Evolutionary conservation across 1,140 invertebrate species (phyloP).

Genomic region (Euschistus heros): DNA sequence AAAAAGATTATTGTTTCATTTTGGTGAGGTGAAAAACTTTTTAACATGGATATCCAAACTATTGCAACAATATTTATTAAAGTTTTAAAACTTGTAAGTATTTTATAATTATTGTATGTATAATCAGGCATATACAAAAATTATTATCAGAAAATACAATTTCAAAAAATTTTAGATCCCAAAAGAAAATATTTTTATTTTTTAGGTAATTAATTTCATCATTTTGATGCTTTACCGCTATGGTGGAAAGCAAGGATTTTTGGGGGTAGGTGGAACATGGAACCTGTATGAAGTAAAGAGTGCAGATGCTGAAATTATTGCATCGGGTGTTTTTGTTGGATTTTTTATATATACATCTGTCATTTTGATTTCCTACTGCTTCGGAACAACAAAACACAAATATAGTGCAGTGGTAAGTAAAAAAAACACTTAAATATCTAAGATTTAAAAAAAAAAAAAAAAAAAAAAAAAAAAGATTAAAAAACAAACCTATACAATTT

Average conservation of each 20-base stretch:
- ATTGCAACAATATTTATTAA: slow-evolving; percentile 66
- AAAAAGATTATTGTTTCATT: neutral
- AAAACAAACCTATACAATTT: no score
- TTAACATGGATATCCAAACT: slow-evolving; percentile 58
- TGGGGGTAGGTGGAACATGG: slow-evolving; percentile 76
- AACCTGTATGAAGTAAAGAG: slow-evolving; percentile 79
- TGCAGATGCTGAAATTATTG: slow-evolving; percentile 71
- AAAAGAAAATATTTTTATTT: slow-evolving; percentile 28
- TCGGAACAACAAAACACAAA: slow-evolving; percentile 64
- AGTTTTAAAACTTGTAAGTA: slow-evolving; percentile 64
- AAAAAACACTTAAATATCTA: neutral
- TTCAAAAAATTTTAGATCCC: neutral
- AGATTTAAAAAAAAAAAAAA: no score
- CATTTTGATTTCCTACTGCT: slow-evolving; percentile 39
- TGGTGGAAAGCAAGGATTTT: slow-evolving; percentile 66
- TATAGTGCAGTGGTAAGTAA: slow-evolving; percentile 43
- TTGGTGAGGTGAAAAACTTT: slow-evolving; percentile 11
- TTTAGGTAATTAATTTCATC: slow-evolving; percentile 66
- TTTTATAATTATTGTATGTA: neutral
- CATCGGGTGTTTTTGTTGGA: slow-evolving; percentile 72
- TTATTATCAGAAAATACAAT: neutral
- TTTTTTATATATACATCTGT: slow-evolving; percentile 50
- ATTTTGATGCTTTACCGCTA: slow-evolving; percentile 68
- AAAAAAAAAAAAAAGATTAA: no score
- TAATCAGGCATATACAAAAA: neutral